Conservation (phyloP, 1,140 invertebrate genomes). For the Apolygus lucorum region DNA sequence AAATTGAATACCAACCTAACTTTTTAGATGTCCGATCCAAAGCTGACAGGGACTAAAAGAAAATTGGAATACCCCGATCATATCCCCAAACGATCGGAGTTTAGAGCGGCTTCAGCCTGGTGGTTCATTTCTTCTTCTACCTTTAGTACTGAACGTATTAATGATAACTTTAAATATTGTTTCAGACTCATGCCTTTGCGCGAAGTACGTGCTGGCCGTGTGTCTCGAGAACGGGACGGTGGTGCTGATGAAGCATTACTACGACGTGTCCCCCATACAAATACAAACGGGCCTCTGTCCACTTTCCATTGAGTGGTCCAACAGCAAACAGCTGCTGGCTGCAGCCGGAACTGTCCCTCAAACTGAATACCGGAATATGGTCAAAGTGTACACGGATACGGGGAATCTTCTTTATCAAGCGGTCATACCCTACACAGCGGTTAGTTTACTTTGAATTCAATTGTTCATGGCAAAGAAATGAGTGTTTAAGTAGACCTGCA, state of each 20-base stretch:
- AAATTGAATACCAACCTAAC: too few species aligned
- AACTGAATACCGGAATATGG: conserved; percentile 53
- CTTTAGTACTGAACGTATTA: too few species aligned
- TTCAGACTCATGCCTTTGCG: conserved; percentile 20
- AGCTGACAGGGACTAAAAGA: too few species aligned
- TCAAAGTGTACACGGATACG: conserved; percentile 71
- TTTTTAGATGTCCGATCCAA: too few species aligned
- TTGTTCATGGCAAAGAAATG: conserved; percentile 10
- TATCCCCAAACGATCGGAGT: too few species aligned
- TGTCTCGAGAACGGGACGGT: conserved; percentile 82
- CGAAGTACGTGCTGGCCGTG: conserved; percentile 71
- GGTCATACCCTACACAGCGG: conserved; percentile 63
- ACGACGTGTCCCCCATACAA: conserved; percentile 80
- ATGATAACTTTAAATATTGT: not conserved
- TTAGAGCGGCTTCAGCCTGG: too few species aligned
- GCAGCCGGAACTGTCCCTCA: conserved; percentile 66
- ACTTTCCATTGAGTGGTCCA: conserved; percentile 89
- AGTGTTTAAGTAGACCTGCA: too few species aligned
- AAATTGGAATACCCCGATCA: too few species aligned
- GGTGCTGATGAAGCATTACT: conserved; percentile 79
- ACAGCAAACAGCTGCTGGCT: conserved; percentile 82
- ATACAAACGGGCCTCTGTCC: conserved; percentile 73
- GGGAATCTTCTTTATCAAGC: conserved; percentile 66
- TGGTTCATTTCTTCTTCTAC: too few species aligned
- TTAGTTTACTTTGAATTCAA: conserved; percentile 37